Evolutionary conservation across 1,140 invertebrate genomes (phyloP), one percentile per base, ranked within the genome.

Genomic region (Saxidomus purpurata): DNA sequence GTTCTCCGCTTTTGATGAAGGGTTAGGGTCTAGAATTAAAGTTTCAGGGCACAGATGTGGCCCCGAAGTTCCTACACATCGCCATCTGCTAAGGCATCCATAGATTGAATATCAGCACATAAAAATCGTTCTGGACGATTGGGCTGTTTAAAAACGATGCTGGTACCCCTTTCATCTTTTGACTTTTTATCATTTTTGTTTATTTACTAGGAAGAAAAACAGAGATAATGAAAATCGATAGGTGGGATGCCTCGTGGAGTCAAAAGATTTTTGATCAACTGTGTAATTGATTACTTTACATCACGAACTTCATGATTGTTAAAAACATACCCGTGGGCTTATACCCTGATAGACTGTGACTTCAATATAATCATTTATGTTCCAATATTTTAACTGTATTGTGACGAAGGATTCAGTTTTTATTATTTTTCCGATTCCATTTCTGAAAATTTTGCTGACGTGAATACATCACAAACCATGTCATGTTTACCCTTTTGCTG

Each of bases 21-120:
- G 47, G 80, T n/a, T 67, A 25, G 25, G 52, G 85, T 31, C 36
- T 87, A 79, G 85, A 77, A 87, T 87, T 87, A 87, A 87, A 61
- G 36, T 61, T 55, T 43, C 52, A 52, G 49, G 22, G 71, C 85
- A 87, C 85, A 87, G 85, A 87, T 87, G 85, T 47, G 85, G 47
- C 34, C 43, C 83, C 47, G 71, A 63, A 76, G 85, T 77, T 87
- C 74, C 85, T 55, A 25, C 71, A 79, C 74, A 79, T 9, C 74
- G 52, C 85, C 85, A 87, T 87, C 85, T 87, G 85, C 63, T 82
- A 28, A 34, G 49, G 36, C 67, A 71, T 71, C 67, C 49, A 43
- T 3, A 31, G 80, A 63, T 82, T 82, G 67, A 82, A 82, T 82
- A 82, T 82, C 80, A 63, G 36, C 49, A 36, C 80, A 82, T 63